Percentiles rank a stretch among this genome's conserved stretches.
These are phyloP conservation scores for Netelia melanura DNA, from an alignment of 2,888 invertebrate genomes.

Conservation along the genomic window DNA sequence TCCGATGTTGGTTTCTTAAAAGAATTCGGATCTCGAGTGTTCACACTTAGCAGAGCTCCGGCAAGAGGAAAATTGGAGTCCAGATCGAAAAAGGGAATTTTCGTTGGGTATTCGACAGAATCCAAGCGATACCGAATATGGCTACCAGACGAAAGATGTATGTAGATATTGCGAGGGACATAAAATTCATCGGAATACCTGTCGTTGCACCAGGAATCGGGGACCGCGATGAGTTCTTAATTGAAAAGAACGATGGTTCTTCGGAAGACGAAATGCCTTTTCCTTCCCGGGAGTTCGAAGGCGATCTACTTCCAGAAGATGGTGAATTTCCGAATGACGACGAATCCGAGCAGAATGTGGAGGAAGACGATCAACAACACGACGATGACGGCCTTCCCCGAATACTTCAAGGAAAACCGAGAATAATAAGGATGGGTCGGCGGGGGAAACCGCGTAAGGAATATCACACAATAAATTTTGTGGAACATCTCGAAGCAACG, in stretches of 20 bases:
- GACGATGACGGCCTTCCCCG: background rate
- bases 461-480: conserved; percentile 16
- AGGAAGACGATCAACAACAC: background rate
- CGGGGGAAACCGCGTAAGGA: conserved; percentile 37
- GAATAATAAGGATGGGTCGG: conserved; percentile 29
- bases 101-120: conserved; percentile 57
- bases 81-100: conserved; percentile 26
- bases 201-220: background rate
- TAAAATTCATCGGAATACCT: conserved; percentile 44
- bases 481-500: background rate
- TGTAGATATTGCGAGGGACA: conserved; percentile 54
- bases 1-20: conserved; percentile 7
- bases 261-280: no score
- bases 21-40: conserved; percentile 61
- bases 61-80: conserved; percentile 55
- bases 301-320: no score
- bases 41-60: conserved; percentile 52
- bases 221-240: background rate
- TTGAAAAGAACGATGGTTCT: background rate
- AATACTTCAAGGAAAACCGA: conserved; percentile 13
- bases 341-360: background rate
- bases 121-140: conserved; percentile 67
- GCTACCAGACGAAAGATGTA: conserved; percentile 62
- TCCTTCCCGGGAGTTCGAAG: no score
- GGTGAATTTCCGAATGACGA: no score